phyloP scores from a whole-genome alignment of 2,888 invertebrate species.

The Limnephilus lunatus region DNA sequence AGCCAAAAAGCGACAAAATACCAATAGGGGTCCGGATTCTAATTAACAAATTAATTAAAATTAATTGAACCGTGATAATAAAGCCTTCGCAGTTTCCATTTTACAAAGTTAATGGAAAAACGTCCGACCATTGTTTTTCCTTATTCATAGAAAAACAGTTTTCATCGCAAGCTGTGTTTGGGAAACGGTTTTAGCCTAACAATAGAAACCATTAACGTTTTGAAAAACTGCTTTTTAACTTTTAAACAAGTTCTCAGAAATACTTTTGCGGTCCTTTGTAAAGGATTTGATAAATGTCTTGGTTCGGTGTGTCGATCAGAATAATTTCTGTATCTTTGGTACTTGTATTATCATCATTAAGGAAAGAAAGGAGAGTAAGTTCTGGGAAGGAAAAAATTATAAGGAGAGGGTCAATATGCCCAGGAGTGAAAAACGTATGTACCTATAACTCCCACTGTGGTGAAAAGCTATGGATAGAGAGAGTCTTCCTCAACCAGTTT shows the following conservation, averaged over 20 bases:
- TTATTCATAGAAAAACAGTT: conserved; percentile 31
- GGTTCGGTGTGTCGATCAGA: background rate
- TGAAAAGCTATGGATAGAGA: too few relatives aligned
- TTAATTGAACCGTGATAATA: conserved; percentile 62
- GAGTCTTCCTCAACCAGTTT: too few relatives aligned
- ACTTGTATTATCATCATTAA: background rate
- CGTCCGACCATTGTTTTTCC: conserved; percentile 55
- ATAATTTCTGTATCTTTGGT: background rate
- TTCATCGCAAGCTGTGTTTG: background rate
- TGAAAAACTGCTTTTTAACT: background rate
- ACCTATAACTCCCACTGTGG: too few relatives aligned
- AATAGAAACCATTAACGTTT: conserved; percentile 22
- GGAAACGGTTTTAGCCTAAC: conserved; percentile 24
- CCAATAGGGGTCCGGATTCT: conserved; percentile 49
- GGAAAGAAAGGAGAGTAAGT: too few relatives aligned
- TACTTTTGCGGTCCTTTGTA: background rate
- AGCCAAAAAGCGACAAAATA: background rate
- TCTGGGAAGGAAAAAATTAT: too few relatives aligned
- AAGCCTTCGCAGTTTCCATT: conserved; percentile 58
- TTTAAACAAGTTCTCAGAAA: conserved; percentile 8
- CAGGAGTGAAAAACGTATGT: too few relatives aligned
- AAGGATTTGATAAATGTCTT: background rate
- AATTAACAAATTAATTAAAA: conserved; percentile 65
- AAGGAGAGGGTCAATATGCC: too few relatives aligned
- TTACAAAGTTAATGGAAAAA: conserved; percentile 62